phyloP scores from a whole-genome alignment of 2,113 vertebrate genomes.

The Scopus umbretta region DNA sequence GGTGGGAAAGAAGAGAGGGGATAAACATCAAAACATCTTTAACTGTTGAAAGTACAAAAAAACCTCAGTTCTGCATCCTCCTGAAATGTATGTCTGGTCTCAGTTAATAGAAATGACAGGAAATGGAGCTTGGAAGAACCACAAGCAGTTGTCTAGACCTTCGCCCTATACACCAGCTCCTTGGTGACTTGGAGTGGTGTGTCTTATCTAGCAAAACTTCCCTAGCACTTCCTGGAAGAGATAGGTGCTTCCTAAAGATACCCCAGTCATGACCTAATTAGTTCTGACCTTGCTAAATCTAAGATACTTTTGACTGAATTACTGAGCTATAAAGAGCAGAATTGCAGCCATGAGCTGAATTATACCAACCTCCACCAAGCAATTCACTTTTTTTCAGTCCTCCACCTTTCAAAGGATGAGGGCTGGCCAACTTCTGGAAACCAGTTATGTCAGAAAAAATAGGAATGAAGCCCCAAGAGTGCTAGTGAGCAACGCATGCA shows the following conservation, averaged over 20 bases:
- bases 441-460: neutral
- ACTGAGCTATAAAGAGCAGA: neutral
- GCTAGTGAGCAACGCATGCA: neutral
- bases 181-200: neutral
- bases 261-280: neutral
- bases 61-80: rapidly evolving
- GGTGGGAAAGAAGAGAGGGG: neutral
- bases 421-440: neutral
- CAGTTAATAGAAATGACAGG: neutral
- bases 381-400: neutral
- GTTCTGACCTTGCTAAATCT: neutral
- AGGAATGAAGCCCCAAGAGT: neutral
- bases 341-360: neutral
- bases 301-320: neutral
- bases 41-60: neutral
- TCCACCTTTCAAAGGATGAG: neutral
- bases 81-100: neutral
- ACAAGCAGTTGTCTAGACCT: neutral
- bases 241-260: neutral
- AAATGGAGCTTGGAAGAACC: neutral
- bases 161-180: neutral
- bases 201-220: neutral
- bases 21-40: neutral
- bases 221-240: neutral
- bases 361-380: neutral